phyloP scores from a whole-genome alignment of 2,797 vertebrate genomes.

The Remorina albescens region DNA sequence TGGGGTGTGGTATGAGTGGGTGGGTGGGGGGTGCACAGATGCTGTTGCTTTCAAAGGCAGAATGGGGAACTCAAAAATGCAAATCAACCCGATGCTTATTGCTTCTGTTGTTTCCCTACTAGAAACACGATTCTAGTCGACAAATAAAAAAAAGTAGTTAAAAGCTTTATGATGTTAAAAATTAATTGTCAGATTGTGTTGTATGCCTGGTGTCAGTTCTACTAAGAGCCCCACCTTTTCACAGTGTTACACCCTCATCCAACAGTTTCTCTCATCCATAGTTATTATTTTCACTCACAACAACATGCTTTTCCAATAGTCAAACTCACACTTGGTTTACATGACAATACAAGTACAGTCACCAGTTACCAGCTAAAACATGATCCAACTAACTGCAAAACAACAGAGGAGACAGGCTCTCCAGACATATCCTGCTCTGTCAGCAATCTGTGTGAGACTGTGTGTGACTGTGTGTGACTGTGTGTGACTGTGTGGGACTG shows the following conservation, averaged over 20 bases:
- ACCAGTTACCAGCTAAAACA: constrained; percentile 33
- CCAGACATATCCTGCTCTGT: constrained; percentile 46
- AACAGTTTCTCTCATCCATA: not conserved
- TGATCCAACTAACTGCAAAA: constrained; percentile 56
- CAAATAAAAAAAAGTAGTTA: constrained; percentile 65
- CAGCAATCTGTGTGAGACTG: constrained; percentile 69
- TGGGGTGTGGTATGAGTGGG: constrained; percentile 10
- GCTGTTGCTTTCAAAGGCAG: constrained; percentile 68
- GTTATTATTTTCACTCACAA: constrained; percentile 1
- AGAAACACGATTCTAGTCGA: constrained; percentile 62
- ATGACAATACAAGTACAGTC: constrained; percentile 10
- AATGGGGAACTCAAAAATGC: constrained; percentile 84
- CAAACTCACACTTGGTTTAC: constrained; percentile 26
- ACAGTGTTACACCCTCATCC: not conserved
- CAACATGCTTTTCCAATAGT: constrained; percentile 10
- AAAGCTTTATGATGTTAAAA: constrained; percentile 29
- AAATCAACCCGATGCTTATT: constrained; percentile 79
- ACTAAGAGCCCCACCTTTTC: not conserved
- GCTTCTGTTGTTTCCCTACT: constrained; percentile 67
- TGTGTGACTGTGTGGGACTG: too few relatives aligned
- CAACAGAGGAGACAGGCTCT: constrained; percentile 44
- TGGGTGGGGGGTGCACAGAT: constrained; percentile 37
- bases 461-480: too few relatives aligned
- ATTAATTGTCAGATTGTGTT: constrained; percentile 20
- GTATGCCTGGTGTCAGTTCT: not conserved